A percentile compares a stretch with the other conserved stretches of the same genome.
Evolutionary conservation across 1,140 invertebrate species (phyloP).

Genomic region (Drosophila pallidifrons): DNA sequence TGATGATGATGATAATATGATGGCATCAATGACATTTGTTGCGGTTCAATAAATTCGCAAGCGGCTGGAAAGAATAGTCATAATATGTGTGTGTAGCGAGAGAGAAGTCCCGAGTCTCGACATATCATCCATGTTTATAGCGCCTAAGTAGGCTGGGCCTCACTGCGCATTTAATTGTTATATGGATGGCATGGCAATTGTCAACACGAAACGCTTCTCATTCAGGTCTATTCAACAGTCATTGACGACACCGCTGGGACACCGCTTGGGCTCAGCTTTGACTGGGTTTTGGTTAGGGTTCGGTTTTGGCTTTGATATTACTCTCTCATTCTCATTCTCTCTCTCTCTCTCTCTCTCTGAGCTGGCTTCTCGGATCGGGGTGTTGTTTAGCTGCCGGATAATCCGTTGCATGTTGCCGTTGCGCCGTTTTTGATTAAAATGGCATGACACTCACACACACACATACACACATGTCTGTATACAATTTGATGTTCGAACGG

Average conservation of each 20-base stretch:
- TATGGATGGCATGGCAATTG: slow-evolving; percentile 55
- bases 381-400: slow-evolving; percentile 81
- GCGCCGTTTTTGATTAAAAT: slow-evolving; percentile 71
- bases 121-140: slow-evolving; percentile 43
- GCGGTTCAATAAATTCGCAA: slow-evolving; percentile 82
- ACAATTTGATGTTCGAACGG: slow-evolving; percentile 38
- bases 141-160: slow-evolving; percentile 67
- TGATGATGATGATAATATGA: slow-evolving; percentile 48
- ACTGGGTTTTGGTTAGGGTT: slow-evolving; percentile 18
- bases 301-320: background rate
- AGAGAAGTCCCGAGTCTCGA: background rate
- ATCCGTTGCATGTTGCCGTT: slow-evolving; percentile 75
- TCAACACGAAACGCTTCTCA: slow-evolving; percentile 57
- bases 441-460: slow-evolving; percentile 51
- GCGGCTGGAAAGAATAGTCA: slow-evolving; percentile 44
- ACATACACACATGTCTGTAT: slow-evolving; percentile 23
- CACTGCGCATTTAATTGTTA: slow-evolving; percentile 77
- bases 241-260: slow-evolving; percentile 45
- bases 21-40: slow-evolving; percentile 83
- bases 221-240: slow-evolving; percentile 50
- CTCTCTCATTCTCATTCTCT: background rate
- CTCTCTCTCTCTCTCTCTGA: no score
- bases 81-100: background rate
- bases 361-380: slow-evolving; percentile 25
- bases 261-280: slow-evolving; percentile 18